These are phyloP conservation scores for Gymnorhina tibicen DNA, from an alignment of 2,113 vertebrate species.

Conservation along the genomic window DNA sequence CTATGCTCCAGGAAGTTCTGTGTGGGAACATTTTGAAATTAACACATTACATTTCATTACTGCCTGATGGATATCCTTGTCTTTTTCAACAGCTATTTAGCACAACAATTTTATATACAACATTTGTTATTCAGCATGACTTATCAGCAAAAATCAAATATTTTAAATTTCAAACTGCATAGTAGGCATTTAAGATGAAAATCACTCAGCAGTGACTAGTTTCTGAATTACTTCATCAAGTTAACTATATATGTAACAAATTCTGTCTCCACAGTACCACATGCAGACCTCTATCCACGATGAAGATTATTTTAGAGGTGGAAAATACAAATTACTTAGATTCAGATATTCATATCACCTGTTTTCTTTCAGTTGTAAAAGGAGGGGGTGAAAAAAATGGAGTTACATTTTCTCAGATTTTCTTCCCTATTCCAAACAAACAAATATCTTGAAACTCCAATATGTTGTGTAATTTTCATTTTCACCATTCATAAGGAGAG, in stretches of 20 bases:
- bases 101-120: background rate
- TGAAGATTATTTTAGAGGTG: background rate
- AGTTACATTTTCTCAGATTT: background rate
- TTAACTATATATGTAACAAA: background rate
- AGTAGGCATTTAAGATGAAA: background rate
- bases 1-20: background rate
- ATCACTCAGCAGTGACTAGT: background rate
- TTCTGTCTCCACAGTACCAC: background rate
- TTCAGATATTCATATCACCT: background rate
- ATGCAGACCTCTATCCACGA: background rate
- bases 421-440: background rate
- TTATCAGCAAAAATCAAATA: background rate
- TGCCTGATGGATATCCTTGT: background rate
- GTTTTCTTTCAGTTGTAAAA: background rate
- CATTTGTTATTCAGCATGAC: background rate
- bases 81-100: background rate
- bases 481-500: background rate
- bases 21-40: background rate
- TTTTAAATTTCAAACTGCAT: background rate
- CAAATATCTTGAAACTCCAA: background rate
- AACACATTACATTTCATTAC: background rate
- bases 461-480: background rate
- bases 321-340: background rate
- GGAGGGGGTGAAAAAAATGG: fast-evolving
- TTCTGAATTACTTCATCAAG: background rate